Evolutionary conservation across 2,797 vertebrate species (phyloP).

Genomic region (Pangasius larnaudii): DNA sequence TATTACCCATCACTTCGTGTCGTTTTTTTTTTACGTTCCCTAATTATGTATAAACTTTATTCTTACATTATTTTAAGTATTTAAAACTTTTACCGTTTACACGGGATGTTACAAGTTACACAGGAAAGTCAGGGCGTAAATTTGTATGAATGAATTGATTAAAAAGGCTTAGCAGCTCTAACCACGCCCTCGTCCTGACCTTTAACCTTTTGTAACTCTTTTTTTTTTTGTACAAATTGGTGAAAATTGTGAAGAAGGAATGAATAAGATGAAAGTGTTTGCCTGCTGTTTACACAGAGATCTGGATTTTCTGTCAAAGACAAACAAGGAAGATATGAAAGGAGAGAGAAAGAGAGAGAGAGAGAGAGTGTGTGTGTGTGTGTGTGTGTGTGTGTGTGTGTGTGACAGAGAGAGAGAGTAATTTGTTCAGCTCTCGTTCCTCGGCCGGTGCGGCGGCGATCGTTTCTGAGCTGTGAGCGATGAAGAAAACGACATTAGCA

Average conservation of each 20-base stretch:
- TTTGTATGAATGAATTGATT: background rate
- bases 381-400: background rate
- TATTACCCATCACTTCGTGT: background rate
- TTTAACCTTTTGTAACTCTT: background rate
- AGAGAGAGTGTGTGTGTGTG: background rate
- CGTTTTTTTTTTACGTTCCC: background rate
- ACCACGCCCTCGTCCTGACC: background rate
- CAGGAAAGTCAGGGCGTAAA: background rate
- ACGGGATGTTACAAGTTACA: background rate
- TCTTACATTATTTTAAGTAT: background rate
- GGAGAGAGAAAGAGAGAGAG: conserved; percentile 23
- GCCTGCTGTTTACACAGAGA: conserved; percentile 3
- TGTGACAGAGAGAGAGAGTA: conserved; percentile 15
- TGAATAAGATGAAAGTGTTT: background rate
- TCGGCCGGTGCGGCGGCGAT: conserved; percentile 27
- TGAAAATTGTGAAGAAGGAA: background rate
- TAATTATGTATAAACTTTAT: background rate
- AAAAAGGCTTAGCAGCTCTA: background rate
- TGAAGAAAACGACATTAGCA: conserved; percentile 62
- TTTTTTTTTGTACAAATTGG: background rate
- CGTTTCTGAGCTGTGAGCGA: conserved; percentile 58
- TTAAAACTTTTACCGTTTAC: background rate
- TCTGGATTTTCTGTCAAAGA: conserved; percentile 51
- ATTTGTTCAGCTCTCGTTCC: conserved; percentile 43
- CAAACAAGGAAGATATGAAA: conserved; percentile 39